Percentiles rank a stretch among this genome's conserved stretches.
Conservation (phyloP, 2,888 invertebrate species). For the Xanthorhoe designata region DNA sequence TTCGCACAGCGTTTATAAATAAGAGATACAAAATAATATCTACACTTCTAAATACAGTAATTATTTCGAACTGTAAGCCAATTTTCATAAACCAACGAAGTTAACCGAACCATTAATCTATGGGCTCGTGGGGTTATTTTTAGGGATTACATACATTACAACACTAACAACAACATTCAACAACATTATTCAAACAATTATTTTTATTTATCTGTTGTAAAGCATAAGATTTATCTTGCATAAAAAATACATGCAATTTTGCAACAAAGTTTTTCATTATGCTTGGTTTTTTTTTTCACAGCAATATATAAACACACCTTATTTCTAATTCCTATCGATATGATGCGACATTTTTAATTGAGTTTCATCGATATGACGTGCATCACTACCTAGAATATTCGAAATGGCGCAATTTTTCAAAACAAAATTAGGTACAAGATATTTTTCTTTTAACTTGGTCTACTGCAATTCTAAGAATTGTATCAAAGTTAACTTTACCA, state of each 20-base stretch:
- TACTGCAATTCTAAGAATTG: constrained; percentile 6
- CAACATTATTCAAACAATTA: constrained; percentile 69
- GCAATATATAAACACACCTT: constrained; percentile 29
- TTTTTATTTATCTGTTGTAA: constrained; percentile 46
- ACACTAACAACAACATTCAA: constrained; percentile 73
- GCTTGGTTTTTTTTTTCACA: constrained; percentile 29
- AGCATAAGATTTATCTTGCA: constrained; percentile 37
- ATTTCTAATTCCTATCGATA: constrained; percentile 37
- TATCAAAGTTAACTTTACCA: constrained; percentile 10
- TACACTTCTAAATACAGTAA: constrained; percentile 38
- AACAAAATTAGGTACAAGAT: not conserved
- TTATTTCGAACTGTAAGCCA: constrained; percentile 63
- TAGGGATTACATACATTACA: constrained; percentile 76
- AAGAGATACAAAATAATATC: constrained; percentile 34
- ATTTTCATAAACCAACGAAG: constrained; percentile 56
- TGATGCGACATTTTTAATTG: constrained; percentile 37
- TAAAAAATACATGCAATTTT: constrained; percentile 41
- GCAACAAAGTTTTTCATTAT: constrained; percentile 33
- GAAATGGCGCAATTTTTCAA: constrained; percentile 24
- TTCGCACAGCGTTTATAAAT: constrained; percentile 30
- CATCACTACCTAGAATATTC: constrained; percentile 25
- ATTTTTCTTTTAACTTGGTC: constrained; percentile 6
- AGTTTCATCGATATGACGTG: constrained; percentile 37
- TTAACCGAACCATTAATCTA: constrained; percentile 58
- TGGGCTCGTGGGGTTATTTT: constrained; percentile 64